A percentile compares a stretch with the other conserved stretches of the same genome.
phyloP scores from a whole-genome alignment of 2,888 invertebrate species.

The Argyresthia goedartella region DNA sequence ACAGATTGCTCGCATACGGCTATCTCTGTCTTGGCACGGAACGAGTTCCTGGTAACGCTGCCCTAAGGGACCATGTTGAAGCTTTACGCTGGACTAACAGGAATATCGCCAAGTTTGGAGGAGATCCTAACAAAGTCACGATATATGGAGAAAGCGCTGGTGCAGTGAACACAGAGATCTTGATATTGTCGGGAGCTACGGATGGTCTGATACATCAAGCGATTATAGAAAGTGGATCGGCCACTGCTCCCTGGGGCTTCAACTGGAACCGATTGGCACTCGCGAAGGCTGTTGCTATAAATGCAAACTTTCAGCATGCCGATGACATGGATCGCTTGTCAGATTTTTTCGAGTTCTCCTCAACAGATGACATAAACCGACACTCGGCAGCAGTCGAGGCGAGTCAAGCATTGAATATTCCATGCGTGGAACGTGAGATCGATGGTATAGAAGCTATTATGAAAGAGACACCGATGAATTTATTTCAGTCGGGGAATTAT shows the following conservation, averaged over 20 bases:
- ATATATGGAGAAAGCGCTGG: slow-evolving; percentile 4
- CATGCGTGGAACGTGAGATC: neutral
- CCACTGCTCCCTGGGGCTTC: neutral
- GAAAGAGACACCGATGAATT: neutral
- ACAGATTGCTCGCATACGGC: neutral
- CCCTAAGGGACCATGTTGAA: neutral
- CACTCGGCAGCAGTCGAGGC: too few relatives aligned
- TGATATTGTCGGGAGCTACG: neutral
- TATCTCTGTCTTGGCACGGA: slow-evolving; percentile 4
- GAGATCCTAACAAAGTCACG: slow-evolving; percentile 14
- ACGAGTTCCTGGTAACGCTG: slow-evolving; percentile 3
- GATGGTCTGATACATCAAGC: slow-evolving; percentile 2
- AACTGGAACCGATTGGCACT: neutral
- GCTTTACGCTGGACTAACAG: slow-evolving; percentile 13
- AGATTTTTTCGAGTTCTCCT: neutral
- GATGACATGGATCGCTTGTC: slow-evolving; percentile 1
- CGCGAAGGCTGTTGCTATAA: neutral
- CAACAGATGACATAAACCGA: neutral
- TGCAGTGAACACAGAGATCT: neutral
- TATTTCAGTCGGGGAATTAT: neutral
- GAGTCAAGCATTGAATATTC: neutral
- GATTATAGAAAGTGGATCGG: slow-evolving; percentile 3
- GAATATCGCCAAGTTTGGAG: slow-evolving; percentile 27
- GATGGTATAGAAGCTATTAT: neutral
- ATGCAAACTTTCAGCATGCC: neutral